Conservation (phyloP, 2,888 invertebrate genomes). For the Dermolepida albohirtum region DNA sequence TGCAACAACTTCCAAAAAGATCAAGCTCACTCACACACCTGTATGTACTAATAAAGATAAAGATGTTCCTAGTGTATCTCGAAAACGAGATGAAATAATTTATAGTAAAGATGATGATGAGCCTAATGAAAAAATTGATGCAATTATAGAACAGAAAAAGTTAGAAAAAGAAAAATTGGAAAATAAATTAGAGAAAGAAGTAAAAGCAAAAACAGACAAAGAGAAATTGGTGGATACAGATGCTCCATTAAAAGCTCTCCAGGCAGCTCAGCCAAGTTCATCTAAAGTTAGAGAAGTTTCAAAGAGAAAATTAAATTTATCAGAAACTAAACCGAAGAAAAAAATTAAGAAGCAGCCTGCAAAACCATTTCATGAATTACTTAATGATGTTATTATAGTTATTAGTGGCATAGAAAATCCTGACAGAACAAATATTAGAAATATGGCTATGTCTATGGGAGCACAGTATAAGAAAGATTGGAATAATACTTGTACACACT, state of each 20-base stretch:
- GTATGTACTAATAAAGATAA: conserved; percentile 3
- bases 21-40: conserved; percentile 24
- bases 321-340: conserved; percentile 53
- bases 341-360: conserved; percentile 50
- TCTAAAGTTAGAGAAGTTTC: conserved; percentile 47
- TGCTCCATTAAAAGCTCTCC: conserved; percentile 50
- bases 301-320: conserved; percentile 47
- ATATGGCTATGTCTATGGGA: conserved; percentile 80
- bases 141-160: conserved; percentile 62
- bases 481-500: conserved; percentile 82
- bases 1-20: conserved; percentile 30
- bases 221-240: conserved; percentile 54
- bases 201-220: conserved; percentile 47
- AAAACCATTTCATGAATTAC: conserved; percentile 70
- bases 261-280: conserved; percentile 31
- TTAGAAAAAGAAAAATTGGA: conserved; percentile 56
- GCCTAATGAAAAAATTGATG: conserved; percentile 65
- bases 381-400: conserved; percentile 79
- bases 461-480: conserved; percentile 83
- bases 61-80: conserved; percentile 22
- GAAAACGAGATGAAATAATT: conserved; percentile 65
- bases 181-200: conserved; percentile 30
- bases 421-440: conserved; percentile 74
- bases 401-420: conserved; percentile 92
- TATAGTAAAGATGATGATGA: conserved; percentile 67